phyloP scores from a whole-genome alignment of 2,797 vertebrate species.

The Buphagus erythrorhynchus region DNA sequence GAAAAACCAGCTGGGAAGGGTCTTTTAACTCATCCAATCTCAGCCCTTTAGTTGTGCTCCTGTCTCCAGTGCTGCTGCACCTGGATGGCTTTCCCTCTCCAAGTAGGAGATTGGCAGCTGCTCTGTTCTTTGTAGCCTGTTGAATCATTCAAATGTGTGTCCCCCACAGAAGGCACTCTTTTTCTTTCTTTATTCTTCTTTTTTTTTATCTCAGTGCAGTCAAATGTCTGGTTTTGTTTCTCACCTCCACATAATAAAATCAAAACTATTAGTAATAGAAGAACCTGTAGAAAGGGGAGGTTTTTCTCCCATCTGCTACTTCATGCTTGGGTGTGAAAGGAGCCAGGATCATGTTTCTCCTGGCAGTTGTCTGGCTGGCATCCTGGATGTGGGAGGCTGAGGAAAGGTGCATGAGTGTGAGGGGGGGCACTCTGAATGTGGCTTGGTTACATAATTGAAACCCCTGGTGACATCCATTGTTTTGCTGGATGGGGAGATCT shows the following conservation, averaged over 20 bases:
- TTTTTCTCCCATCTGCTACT: not conserved
- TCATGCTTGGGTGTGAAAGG: not conserved
- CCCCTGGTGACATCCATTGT: not conserved
- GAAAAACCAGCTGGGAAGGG: not conserved
- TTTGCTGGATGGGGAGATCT: not conserved
- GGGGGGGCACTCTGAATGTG: not conserved
- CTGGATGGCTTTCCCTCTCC: not conserved
- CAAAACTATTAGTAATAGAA: conserved; percentile 45
- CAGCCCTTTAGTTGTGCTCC: not conserved
- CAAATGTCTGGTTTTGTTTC: conserved; percentile 47
- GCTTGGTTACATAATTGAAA: not conserved
- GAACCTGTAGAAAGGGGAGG: not conserved
- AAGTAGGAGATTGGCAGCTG: not conserved
- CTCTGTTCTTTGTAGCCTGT: not conserved
- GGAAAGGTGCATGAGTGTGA: accelerated
- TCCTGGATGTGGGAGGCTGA: not conserved
- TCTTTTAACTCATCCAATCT: not conserved
- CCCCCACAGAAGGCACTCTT: not conserved
- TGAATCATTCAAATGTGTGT: not conserved
- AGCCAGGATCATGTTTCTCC: not conserved
- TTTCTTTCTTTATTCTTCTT: not conserved
- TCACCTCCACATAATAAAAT: conserved; percentile 32
- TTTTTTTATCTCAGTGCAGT: not conserved
- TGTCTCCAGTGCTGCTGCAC: not conserved
- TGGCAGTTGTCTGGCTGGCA: not conserved